These are phyloP conservation scores for Clavelina lepadiformis DNA, from an alignment of 23 tunicate genomes.

Conservation along the genomic window DNA sequence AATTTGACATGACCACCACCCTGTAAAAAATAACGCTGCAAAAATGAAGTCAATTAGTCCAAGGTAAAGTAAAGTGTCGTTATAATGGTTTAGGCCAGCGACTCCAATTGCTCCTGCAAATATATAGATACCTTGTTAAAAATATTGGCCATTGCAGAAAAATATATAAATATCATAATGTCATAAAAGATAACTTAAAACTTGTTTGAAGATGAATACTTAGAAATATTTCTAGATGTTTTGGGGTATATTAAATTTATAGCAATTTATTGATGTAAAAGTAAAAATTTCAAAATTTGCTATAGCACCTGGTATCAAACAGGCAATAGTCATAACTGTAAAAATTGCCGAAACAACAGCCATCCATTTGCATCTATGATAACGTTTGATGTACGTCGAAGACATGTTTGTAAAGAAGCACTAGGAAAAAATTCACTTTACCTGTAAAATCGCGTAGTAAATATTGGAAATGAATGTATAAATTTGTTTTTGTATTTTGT, in stretches of 20 bases:
- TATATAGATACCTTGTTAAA: not conserved
- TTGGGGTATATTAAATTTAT: no score
- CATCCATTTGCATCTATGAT: conserved; percentile 67
- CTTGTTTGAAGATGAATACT: no score
- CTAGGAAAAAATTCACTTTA: no score
- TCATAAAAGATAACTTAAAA: not conserved
- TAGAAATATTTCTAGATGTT: no score
- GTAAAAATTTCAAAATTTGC: not conserved
- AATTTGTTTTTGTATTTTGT: no score
- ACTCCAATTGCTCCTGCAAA: conserved; percentile 63
- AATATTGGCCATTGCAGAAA: not conserved
- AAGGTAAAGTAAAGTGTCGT: conserved; percentile 71
- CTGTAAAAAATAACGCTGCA: conserved; percentile 57
- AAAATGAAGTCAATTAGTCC: conserved; percentile 53
- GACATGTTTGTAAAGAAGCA: no score
- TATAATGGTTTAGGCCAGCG: conserved; percentile 41
- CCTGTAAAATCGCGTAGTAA: no score
- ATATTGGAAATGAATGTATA: no score
- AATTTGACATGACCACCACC: conserved; percentile 71
- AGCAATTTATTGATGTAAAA: no score
- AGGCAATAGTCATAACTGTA: conserved; percentile 35
- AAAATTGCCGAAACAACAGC: conserved; percentile 27
- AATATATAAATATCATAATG: not conserved
- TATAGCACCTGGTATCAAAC: conserved; percentile 53
- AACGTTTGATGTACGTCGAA: conserved; percentile 34